Percentiles rank a stretch among this genome's conserved stretches.
Evolutionary conservation across 2,888 invertebrate genomes (phyloP).

Genomic region (Cremastinae sp.): DNA sequence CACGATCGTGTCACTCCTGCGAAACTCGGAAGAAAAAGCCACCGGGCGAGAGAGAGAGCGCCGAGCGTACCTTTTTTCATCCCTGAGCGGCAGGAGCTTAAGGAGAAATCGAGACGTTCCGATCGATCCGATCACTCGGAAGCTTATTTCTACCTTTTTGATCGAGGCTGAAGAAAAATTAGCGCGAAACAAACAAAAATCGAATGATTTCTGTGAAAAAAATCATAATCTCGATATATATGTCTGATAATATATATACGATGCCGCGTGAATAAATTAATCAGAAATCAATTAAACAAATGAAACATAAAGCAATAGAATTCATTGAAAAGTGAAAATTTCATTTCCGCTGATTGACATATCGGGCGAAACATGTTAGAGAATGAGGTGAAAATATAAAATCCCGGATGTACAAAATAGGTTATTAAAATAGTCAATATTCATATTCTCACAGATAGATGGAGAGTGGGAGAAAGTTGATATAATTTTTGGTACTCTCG

Average conservation of each 20-base stretch:
- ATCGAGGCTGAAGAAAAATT: too few relatives aligned
- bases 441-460: not conserved
- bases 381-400: too few relatives aligned
- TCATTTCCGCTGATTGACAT: too few relatives aligned
- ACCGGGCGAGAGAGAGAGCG: constrained; percentile 3
- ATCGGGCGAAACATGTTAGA: too few relatives aligned
- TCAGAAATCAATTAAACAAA: not conserved
- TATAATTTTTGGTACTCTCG: constrained; percentile 22
- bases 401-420: too few relatives aligned
- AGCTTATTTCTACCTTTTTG: constrained; percentile 19
- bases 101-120: constrained; percentile 46
- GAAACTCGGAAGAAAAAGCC: constrained; percentile 16
- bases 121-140: constrained; percentile 59
- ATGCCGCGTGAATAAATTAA: too few relatives aligned
- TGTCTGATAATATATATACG: too few relatives aligned
- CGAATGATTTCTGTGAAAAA: too few relatives aligned
- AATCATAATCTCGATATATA: too few relatives aligned
- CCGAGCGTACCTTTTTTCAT: constrained; percentile 34
- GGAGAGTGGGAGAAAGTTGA: not conserved
- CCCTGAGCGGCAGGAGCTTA: constrained; percentile 24
- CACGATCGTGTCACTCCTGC: constrained; percentile 43
- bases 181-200: too few relatives aligned
- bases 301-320: too few relatives aligned
- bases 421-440: not conserved
- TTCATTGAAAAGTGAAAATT: too few relatives aligned